Conservation (phyloP, 2,113 vertebrate species). For the Microcebus murinus region DNA sequence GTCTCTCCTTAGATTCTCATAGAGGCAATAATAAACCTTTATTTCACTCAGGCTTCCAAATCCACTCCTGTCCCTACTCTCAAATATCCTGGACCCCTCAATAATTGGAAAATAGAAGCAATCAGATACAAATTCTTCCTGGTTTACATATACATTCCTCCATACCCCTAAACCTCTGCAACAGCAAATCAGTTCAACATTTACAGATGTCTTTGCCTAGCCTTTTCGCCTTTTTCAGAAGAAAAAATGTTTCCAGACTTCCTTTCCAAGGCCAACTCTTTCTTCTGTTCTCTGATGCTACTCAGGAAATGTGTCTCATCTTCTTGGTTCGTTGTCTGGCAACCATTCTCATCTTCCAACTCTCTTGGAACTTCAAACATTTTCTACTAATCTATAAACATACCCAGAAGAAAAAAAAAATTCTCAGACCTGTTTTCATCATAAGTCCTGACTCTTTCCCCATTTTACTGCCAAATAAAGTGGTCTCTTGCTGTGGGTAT, state of each 20-base stretch:
- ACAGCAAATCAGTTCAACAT: neutral
- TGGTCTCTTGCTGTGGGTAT: neutral
- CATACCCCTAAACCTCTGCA: neutral
- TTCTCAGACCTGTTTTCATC: neutral
- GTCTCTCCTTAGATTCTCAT: neutral
- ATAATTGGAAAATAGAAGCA: neutral
- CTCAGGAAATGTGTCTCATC: neutral
- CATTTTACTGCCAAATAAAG: neutral
- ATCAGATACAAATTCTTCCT: neutral
- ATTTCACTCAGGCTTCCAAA: slow-evolving; percentile 5
- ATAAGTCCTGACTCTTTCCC: neutral
- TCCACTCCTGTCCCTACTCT: neutral
- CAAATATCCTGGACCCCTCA: neutral
- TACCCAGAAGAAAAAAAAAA: neutral
- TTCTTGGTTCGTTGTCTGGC: neutral
- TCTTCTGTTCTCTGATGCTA: neutral
- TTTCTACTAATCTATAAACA: slow-evolving; percentile 6
- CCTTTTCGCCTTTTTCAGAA: neutral
- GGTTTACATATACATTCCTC: neutral
- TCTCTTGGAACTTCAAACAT: neutral
- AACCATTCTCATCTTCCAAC: neutral
- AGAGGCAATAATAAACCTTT: neutral
- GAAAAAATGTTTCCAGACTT: neutral
- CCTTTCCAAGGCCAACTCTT: neutral
- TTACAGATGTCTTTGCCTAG: neutral